Conservation (phyloP, 2,797 vertebrate genomes). For the Rhodeus uyekii region DNA sequence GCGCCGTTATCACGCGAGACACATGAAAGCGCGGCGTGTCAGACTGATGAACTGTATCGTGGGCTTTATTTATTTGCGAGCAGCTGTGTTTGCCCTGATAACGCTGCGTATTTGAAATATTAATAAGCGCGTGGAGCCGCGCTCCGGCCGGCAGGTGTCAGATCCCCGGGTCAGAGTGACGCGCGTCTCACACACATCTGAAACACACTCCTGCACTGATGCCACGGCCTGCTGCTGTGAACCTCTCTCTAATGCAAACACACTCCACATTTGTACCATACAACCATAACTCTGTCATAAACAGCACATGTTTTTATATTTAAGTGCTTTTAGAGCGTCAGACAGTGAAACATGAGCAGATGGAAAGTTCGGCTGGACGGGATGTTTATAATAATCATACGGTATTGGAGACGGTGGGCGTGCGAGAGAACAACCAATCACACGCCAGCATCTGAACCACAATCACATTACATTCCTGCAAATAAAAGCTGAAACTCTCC, state of each 20-base stretch:
- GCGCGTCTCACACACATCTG: not conserved
- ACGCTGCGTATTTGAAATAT: constrained; percentile 76
- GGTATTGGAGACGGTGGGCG: not conserved
- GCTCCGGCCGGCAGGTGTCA: constrained; percentile 41
- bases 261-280: not conserved
- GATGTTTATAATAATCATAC: constrained; percentile 1
- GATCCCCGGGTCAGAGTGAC: constrained; percentile 27
- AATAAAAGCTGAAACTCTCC: not conserved
- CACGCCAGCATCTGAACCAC: not conserved
- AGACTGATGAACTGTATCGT: constrained; percentile 49
- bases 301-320: not conserved
- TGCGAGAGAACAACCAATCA: constrained; percentile 28
- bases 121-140: constrained; percentile 71
- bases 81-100: constrained; percentile 78
- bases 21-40: constrained; percentile 53
- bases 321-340: not conserved
- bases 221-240: no score
- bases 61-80: constrained; percentile 58
- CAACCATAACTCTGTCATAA: not conserved
- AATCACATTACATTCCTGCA: not conserved
- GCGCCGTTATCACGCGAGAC: not conserved
- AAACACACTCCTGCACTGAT: no score
- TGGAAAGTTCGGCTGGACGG: no score
- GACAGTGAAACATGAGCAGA: constrained; percentile 16
- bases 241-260: no score